Evolutionary conservation across 2,113 vertebrate genomes (phyloP), one percentile per base, ranked within the genome.

Genomic region (Solea senegalensis): DNA sequence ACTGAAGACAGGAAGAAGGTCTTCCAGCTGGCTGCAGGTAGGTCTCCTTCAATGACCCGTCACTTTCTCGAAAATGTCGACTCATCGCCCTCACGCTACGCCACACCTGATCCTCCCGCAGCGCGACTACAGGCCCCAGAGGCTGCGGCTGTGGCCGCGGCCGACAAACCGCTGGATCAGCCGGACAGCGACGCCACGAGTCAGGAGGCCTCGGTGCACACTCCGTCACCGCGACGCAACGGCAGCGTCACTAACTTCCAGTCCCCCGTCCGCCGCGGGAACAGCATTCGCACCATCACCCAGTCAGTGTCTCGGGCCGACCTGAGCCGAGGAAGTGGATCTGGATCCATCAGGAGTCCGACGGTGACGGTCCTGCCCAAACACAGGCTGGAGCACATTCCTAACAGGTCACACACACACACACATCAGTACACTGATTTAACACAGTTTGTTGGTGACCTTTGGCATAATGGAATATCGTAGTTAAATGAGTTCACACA

Each of bases 1-100:
- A 96, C 94, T 10, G 97, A 97, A 39, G 97, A 98, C 69, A 99
- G 98, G 92, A 99, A 95, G 79, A 99, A 98, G 88, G 96, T 96
- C 26, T 94, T 96, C 78, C 94, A 98, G 81, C 84, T 97, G 93
- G 94, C 94, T 82, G 95, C 93, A 88, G 97, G 98, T 99, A 39
- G 50, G 1, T 57, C 13, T 56, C 0, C 15, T 28, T 48, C 10
- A 21, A 28, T 68, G 34, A 52, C 2, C 69, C 5, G 8, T 54
- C 4, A 11, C 16, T 52, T 39, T 60, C 45, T 44, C 55, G 21
- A 15, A 46, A 10, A 7, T 9, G 15, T 51, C 1, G 0, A 26
- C 45, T 51, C 1, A 1, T 26, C 45, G 41, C 21, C 8, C 26
- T 72, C 11, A 65, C 40, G 1, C 9, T 48, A n/a, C 78, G 49